Conservation (phyloP, 2,888 invertebrate genomes). For the Drosophila lacicola region DNA sequence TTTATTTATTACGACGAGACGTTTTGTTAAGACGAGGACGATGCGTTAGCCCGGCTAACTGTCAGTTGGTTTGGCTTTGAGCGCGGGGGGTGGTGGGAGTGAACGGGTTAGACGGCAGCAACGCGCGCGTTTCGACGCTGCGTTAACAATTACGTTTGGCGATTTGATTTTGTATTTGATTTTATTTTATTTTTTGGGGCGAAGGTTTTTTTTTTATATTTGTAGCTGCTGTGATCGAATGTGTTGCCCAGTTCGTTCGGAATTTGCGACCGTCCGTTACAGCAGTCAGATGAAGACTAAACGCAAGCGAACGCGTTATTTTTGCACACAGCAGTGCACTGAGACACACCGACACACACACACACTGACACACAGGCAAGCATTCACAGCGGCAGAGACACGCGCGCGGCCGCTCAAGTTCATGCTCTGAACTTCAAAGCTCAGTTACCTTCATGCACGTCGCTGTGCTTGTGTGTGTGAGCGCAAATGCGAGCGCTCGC, state of each 20-base stretch:
- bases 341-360: slow-evolving; percentile 38
- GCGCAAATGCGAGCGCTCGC: slow-evolving; percentile 11
- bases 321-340: slow-evolving; percentile 74
- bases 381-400: slow-evolving; percentile 51
- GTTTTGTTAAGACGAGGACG: slow-evolving; percentile 14
- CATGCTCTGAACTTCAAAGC: slow-evolving; percentile 79
- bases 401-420: slow-evolving; percentile 73
- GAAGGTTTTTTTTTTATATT: slow-evolving; percentile 62
- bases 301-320: slow-evolving; percentile 73
- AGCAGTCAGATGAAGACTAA: slow-evolving; percentile 80
- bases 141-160: slow-evolving; percentile 48
- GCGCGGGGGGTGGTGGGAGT: slow-evolving; percentile 3
- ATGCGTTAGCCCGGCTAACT: slow-evolving; percentile 22
- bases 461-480: slow-evolving; percentile 23
- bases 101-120: slow-evolving; percentile 29
- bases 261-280: slow-evolving; percentile 78
- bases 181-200: slow-evolving; percentile 27
- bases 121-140: slow-evolving; percentile 57
- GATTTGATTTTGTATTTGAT: slow-evolving; percentile 45
- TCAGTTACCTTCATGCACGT: slow-evolving; percentile 71
- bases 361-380: slow-evolving; percentile 4
- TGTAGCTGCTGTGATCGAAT: slow-evolving; percentile 58
- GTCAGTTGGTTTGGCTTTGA: not conserved
- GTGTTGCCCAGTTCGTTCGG: slow-evolving; percentile 38
- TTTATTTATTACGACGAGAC: slow-evolving; percentile 17